Evolutionary conservation across 2,888 invertebrate genomes (phyloP), one percentile per base, ranked within the genome.

Genomic region (Acronicta aceris): DNA sequence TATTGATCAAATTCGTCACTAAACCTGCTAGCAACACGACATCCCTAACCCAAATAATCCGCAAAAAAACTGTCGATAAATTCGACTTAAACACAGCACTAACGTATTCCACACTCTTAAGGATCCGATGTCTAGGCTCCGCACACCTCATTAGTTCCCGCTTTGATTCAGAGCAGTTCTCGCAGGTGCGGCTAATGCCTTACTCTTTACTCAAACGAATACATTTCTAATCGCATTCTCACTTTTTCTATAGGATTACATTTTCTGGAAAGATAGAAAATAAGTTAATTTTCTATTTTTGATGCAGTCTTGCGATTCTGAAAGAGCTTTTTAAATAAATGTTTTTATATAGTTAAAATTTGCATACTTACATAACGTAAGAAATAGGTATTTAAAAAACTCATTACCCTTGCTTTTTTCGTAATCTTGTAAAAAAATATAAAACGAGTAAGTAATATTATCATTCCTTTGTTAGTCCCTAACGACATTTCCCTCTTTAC

Each of bases 71-170:
- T 42, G 38, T 21, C 38, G 12, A 17, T 15, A 21, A 7, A 9
- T 41, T 8, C 36, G 12, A 33, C 40, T 47, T 47, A 64, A 64
- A 59, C 64, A 52, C 64, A 64, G 60, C 72, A 62, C 74, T 72
- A 73, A 56, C 75, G 65, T 69, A 79, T 83, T 79, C 79, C 81
- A 80, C 76, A 74, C 60, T 61, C 69, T 47, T 53, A 72, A 79
- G 81, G 81, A 84, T 86, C 82, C 84, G 81, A 81, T 85, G 83
- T 85, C 85, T 87, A 65, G 56, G 53, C 42, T 82, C 77, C 58
- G 75, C 77, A 84, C 89, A 87, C 85, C 87, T 90, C 90, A 90
- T 90, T 91, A 90, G 89, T 57, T 72, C 67, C 78, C 81, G 83
- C 89, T 88, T 89, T 89, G 88, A 88, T 88, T 89, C 86, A 67